Percentiles rank a stretch among this genome's conserved stretches.
These are phyloP conservation scores for Formicarius rufipectus DNA, from an alignment of 2,113 vertebrate species.

Conservation along the genomic window DNA sequence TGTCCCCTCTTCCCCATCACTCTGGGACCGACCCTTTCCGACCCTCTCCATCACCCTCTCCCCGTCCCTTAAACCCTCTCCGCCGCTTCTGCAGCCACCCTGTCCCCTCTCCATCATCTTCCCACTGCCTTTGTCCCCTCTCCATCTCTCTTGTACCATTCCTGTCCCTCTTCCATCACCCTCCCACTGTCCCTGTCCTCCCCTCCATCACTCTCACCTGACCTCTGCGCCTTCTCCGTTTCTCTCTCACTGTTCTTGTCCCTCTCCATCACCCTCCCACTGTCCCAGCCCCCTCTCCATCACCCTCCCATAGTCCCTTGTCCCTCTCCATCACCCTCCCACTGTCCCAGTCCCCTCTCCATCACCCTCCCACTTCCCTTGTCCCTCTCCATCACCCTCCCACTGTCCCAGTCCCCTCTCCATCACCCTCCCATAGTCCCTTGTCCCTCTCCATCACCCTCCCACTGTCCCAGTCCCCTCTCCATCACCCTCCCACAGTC, in stretches of 20 bases:
- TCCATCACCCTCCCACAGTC: not conserved
- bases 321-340: not conserved
- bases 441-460: not conserved
- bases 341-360: not conserved
- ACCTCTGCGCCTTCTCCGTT: no score
- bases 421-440: accelerated
- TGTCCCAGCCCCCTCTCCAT: not conserved
- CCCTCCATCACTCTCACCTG: not conserved
- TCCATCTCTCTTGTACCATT: not conserved
- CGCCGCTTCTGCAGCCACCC: not conserved
- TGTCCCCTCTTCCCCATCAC: not conserved
- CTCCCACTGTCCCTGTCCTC: not conserved
- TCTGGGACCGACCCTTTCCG: not conserved
- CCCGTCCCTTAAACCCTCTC: not conserved
- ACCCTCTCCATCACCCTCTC: not conserved
- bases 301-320: not conserved
- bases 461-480: not conserved
- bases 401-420: not conserved
- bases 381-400: not conserved
- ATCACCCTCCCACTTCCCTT: not conserved
- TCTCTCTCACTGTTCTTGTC: not conserved
- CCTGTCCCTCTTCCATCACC: no score
- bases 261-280: not conserved
- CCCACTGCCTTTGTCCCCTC: not conserved
- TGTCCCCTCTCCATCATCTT: not conserved